Evolutionary conservation across 1,140 invertebrate genomes (phyloP).

Genomic region (Heliconius melpomene): DNA sequence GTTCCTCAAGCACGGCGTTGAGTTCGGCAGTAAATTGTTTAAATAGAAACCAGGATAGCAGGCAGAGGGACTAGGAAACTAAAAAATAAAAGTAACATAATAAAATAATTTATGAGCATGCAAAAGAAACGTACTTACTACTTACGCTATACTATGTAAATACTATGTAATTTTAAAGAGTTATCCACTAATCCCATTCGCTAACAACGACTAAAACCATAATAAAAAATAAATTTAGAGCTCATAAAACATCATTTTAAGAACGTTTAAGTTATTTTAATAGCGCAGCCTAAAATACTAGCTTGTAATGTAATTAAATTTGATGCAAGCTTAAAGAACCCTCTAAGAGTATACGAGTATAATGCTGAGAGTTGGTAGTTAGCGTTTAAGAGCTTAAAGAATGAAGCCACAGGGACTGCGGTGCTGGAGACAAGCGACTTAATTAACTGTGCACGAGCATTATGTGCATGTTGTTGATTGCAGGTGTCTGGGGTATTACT

Average conservation of each 20-base stretch:
- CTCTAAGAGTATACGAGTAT: conserved; percentile 47
- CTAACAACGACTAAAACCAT: neutral
- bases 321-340: conserved; percentile 51
- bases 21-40: too few species aligned
- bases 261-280: neutral
- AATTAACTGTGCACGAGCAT: conserved; percentile 62
- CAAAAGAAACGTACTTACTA: neutral
- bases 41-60: too few species aligned
- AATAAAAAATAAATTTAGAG: neutral
- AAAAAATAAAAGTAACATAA: neutral
- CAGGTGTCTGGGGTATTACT: conserved; percentile 20
- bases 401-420: conserved; percentile 54
- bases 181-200: neutral
- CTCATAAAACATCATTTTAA: neutral
- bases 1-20: too few species aligned
- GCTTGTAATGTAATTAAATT: conserved; percentile 56
- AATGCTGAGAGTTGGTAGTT: conserved; percentile 55
- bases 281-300: conserved; percentile 1
- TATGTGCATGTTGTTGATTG: conserved; percentile 44
- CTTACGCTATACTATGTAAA: too few species aligned
- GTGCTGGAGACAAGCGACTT: conserved; percentile 61
- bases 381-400: conserved; percentile 62
- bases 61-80: too few species aligned
- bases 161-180: neutral
- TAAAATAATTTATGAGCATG: neutral